Evolutionary conservation across 2,797 vertebrate genomes (phyloP).

Genomic region (Semotilus atromaculatus): DNA sequence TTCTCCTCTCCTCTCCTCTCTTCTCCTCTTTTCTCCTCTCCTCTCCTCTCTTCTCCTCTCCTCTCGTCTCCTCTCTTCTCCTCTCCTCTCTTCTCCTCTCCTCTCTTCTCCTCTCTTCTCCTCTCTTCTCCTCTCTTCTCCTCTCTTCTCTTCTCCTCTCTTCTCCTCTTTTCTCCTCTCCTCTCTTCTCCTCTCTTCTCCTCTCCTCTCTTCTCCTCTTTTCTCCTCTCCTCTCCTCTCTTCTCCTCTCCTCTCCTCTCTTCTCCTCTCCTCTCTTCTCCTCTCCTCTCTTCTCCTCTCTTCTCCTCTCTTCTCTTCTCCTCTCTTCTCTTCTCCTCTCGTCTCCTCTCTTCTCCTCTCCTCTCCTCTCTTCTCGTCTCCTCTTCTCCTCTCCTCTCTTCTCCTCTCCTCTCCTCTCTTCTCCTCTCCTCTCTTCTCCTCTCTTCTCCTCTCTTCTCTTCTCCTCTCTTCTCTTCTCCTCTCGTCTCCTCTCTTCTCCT

Average conservation of each 20-base stretch:
- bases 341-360: neutral
- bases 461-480: neutral
- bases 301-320: neutral
- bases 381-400: neutral
- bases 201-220: neutral
- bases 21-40: neutral
- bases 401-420: neutral
- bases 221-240: too few relatives aligned
- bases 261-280: neutral
- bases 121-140: too few relatives aligned
- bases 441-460: too few relatives aligned
- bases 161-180: too few relatives aligned
- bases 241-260: neutral
- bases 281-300: too few relatives aligned
- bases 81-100: too few relatives aligned
- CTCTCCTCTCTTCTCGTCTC: neutral
- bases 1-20: neutral
- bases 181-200: neutral
- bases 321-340: neutral
- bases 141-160: too few relatives aligned
- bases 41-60: accelerated
- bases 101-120: too few relatives aligned
- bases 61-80: accelerated
- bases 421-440: neutral
- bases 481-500: too few relatives aligned